Evolutionary conservation across 2,888 invertebrate genomes (phyloP), one percentile per base, ranked within the genome.

Genomic region (Lasioglossum morio): DNA sequence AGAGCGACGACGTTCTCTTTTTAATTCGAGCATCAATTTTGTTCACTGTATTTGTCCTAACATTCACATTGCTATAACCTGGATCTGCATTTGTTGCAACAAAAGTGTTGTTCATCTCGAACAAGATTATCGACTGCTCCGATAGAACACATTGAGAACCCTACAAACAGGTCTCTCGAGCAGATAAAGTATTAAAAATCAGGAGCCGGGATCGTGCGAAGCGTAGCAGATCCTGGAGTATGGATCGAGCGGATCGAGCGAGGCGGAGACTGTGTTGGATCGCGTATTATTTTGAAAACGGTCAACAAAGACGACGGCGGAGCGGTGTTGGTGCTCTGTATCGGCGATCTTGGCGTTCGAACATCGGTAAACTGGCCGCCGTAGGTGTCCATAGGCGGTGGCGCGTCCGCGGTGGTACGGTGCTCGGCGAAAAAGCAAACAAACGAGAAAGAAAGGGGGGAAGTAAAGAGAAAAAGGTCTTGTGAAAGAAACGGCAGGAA

Each of bases 401-500:
- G 57, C 78, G 48, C 63, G 73, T 81, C 48, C 83, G 60, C 84
- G 84, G 74, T 74, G 73, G 66, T 84, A 60, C 73, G 34, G 40
- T n/a, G 34, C 57, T 40, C 46, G 30, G 82, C 4, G 57, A 30
- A 84, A 76, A 81, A 34, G 34, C 66, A 66, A 66, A 66, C 66
- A 66, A 66, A 66, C 23, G 34, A n/a, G 37, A 40, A 34, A 69
- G 37, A 69, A 37, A 23, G 37, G 23, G n/a, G 23, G 69, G 34
- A 37, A 69, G 37, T 23, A 69, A 37, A 69, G 37, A 37, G 69
- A 19, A 79, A 79, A 72, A 83, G 75, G 72, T 73, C 70, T 53
- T 79, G 88, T 75, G 75, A 88, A 82, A 82, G 79, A 87, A 78
- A 80, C 73, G 75, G 75, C 81, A 86, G 72, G 77, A 82, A 81